A percentile compares a stretch with the other conserved stretches of the same genome.
phyloP scores from a whole-genome alignment of 2,797 vertebrate species.

The Melanotaenia nigrans region DNA sequence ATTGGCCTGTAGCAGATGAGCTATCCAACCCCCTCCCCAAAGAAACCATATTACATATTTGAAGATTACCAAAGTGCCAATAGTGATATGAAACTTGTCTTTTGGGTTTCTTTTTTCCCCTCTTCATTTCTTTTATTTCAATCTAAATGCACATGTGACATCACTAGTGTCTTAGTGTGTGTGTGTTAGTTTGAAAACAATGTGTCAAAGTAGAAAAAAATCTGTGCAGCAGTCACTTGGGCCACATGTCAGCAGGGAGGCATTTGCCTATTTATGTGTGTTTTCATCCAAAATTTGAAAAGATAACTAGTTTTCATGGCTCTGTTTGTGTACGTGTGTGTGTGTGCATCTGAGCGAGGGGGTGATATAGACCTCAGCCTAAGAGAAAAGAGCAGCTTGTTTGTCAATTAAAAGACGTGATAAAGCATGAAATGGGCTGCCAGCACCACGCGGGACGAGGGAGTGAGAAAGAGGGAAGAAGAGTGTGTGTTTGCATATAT shows the following conservation, averaged over 20 bases:
- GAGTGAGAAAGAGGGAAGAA: slow-evolving; percentile 66
- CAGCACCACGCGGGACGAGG: slow-evolving; percentile 81
- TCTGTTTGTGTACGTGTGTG: slow-evolving; percentile 34
- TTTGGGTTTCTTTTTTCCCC: not conserved
- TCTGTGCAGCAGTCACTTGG: slow-evolving; percentile 76
- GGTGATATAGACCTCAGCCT: slow-evolving; percentile 87
- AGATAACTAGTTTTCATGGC: slow-evolving; percentile 62
- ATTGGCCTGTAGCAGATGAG: slow-evolving; percentile 49
- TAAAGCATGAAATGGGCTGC: slow-evolving; percentile 90
- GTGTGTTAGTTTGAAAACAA: slow-evolving; percentile 8
- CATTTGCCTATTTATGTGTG: slow-evolving; percentile 55
- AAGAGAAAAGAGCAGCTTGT: slow-evolving; percentile 89
- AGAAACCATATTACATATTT: slow-evolving; percentile 1
- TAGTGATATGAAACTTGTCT: slow-evolving; percentile 39
- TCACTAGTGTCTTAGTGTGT: slow-evolving; percentile 12
- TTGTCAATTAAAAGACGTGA: slow-evolving; percentile 90
- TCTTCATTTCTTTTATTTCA: slow-evolving; percentile 33
- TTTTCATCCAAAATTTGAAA: slow-evolving; percentile 69
- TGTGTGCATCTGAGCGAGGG: slow-evolving; percentile 63
- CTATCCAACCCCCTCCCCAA: slow-evolving; percentile 23
- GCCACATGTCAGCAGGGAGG: slow-evolving; percentile 72
- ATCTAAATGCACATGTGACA: slow-evolving; percentile 44
- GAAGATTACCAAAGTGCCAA: slow-evolving; percentile 46
- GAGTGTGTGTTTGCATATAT: slow-evolving; percentile 80
- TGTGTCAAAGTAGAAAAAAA: slow-evolving; percentile 66